Evolutionary conservation across 2,113 vertebrate species (phyloP).

Genomic region (Leucoraja erinaceus): DNA sequence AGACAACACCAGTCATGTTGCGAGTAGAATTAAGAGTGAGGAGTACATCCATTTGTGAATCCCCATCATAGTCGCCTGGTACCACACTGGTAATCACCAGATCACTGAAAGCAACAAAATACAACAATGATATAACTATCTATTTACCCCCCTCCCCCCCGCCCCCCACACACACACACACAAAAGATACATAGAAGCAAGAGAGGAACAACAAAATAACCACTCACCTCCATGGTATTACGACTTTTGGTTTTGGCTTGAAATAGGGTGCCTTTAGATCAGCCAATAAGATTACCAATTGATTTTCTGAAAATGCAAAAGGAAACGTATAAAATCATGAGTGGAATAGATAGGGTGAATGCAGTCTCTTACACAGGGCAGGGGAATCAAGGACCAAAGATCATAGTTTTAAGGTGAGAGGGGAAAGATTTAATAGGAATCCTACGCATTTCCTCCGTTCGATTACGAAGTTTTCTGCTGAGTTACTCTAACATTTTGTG

Average conservation of each 20-base stretch:
- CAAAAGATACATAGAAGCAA: neutral
- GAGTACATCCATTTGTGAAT: slow-evolving; percentile 96
- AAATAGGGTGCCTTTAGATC: slow-evolving; percentile 86
- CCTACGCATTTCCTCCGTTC: no score
- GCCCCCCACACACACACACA: no score
- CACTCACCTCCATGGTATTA: slow-evolving; percentile 66
- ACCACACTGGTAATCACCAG: slow-evolving; percentile 77
- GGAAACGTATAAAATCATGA: no score
- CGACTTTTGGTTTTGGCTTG: slow-evolving; percentile 83
- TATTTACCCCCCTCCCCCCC: neutral
- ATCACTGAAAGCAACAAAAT: slow-evolving; percentile 48
- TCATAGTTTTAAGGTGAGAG: no score
- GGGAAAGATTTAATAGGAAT: no score
- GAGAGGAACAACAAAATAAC: neutral
- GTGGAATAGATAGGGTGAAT: no score
- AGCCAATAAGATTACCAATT: slow-evolving; percentile 81
- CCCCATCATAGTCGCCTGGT: slow-evolving; percentile 93
- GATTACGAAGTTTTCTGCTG: no score
- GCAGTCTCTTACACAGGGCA: no score
- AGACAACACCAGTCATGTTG: slow-evolving; percentile 61
- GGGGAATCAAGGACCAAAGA: no score
- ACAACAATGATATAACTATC: neutral
- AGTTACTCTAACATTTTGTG: no score
- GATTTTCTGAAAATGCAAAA: slow-evolving; percentile 64
- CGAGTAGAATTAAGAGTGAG: slow-evolving; percentile 59